Conservation (phyloP, 2,797 vertebrate species). For the Melanitta fusca region DNA sequence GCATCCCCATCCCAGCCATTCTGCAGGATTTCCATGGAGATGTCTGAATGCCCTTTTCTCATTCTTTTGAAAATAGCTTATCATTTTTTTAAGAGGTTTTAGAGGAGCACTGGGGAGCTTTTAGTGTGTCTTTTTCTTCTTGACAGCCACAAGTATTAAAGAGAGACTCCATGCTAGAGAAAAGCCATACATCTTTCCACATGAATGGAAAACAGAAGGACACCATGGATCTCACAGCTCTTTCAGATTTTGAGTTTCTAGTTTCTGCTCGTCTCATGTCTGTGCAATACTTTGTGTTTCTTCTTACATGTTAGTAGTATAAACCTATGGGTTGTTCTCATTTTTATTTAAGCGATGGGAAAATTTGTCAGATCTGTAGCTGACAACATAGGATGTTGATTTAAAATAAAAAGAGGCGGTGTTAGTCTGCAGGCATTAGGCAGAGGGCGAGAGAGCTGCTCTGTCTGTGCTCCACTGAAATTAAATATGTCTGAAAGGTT, state of each 20-base stretch:
- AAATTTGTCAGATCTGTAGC: background rate
- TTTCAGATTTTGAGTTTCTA: background rate
- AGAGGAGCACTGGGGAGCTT: background rate
- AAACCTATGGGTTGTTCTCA: background rate
- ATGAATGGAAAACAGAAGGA: background rate
- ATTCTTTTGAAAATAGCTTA: background rate
- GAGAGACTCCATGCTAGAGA: background rate
- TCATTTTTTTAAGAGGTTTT: background rate
- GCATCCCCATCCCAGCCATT: background rate
- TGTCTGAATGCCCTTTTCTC: background rate
- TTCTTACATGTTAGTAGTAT: background rate
- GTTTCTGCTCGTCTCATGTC: accelerated
- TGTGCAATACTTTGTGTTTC: background rate
- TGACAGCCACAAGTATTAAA: background rate
- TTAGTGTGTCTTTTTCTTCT: background rate
- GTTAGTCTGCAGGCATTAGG: background rate
- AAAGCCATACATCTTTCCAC: accelerated
- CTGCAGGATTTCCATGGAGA: background rate
- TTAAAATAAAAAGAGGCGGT: background rate
- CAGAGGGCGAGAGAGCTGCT: background rate
- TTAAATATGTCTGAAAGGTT: background rate
- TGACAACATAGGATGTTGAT: background rate
- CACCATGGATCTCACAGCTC: background rate
- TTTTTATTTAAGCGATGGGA: background rate
- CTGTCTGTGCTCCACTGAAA: background rate